Conservation (phyloP, 1,140 invertebrate genomes). For the Patella vulgata region DNA sequence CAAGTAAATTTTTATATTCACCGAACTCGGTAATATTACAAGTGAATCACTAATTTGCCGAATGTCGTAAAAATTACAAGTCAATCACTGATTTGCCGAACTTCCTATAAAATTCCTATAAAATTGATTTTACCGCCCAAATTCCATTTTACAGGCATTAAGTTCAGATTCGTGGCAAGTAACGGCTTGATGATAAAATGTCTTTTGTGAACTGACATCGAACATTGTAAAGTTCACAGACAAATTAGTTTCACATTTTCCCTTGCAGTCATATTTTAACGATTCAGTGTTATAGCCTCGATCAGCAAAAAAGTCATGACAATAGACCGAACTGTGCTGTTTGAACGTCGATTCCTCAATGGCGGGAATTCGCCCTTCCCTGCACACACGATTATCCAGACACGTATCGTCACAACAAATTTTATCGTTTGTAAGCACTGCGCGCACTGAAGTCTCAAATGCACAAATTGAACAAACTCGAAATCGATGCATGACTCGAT, state of each 20-base stretch:
- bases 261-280: slow-evolving; percentile 10
- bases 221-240: no score
- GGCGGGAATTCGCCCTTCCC: neutral
- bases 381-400: neutral
- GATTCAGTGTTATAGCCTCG: slow-evolving; percentile 14
- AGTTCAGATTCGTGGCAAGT: no score
- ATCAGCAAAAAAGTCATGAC: slow-evolving; percentile 32
- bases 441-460: slow-evolving; percentile 25
- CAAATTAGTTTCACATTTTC: slow-evolving; percentile 11
- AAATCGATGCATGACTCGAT: slow-evolving; percentile 28
- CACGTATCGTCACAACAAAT: slow-evolving; percentile 35
- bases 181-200: no score
- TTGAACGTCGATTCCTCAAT: slow-evolving; percentile 15
- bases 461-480: slow-evolving; percentile 31
- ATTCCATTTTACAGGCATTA: no score
- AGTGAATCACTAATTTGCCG: no score
- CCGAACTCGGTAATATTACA: no score
- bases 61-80: no score
- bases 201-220: no score
- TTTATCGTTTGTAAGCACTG: slow-evolving; percentile 16
- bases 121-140: no score
- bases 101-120: no score
- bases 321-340: slow-evolving; percentile 31
- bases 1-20: no score
- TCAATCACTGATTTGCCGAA: no score